Conservation (phyloP, 2,888 invertebrate genomes). For the Ectemnius continuus region DNA sequence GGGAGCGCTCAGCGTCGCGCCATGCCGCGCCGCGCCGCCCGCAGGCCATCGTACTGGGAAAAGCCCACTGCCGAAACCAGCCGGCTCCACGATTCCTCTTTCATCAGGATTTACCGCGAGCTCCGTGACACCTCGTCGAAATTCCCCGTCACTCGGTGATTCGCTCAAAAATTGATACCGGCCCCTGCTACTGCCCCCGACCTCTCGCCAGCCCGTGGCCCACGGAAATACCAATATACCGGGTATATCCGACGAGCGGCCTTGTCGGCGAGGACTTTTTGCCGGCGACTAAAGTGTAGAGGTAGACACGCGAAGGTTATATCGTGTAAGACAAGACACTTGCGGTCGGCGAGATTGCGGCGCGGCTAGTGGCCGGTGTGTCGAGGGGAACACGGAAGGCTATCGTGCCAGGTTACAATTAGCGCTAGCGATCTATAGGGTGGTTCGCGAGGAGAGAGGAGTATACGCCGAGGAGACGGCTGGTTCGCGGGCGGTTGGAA, state of each 20-base stretch:
- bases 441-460: background rate
- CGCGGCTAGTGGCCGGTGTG: constrained; percentile 3
- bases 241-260: too few relatives aligned
- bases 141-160: constrained; percentile 26
- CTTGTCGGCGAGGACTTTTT: too few relatives aligned
- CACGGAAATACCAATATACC: background rate
- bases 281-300: too few relatives aligned
- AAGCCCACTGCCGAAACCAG: constrained; percentile 38
- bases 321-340: too few relatives aligned
- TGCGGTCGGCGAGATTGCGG: background rate
- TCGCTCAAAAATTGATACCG: constrained; percentile 32
- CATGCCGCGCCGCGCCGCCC: constrained; percentile 17
- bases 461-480: background rate
- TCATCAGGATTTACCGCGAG: constrained; percentile 50
- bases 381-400: constrained; percentile 12
- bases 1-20: constrained; percentile 9
- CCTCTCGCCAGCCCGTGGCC: constrained; percentile 6
- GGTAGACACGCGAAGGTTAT: too few relatives aligned
- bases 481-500: constrained; percentile 5
- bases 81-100: constrained; percentile 44
- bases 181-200: background rate
- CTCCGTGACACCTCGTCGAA: constrained; percentile 43
- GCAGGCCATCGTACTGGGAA: constrained; percentile 42
- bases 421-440: constrained; percentile 17
- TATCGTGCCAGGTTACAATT: background rate